These are phyloP conservation scores for Cyrtorhinus lividipennis DNA, from an alignment of 1,140 invertebrate genomes.

Conservation along the genomic window DNA sequence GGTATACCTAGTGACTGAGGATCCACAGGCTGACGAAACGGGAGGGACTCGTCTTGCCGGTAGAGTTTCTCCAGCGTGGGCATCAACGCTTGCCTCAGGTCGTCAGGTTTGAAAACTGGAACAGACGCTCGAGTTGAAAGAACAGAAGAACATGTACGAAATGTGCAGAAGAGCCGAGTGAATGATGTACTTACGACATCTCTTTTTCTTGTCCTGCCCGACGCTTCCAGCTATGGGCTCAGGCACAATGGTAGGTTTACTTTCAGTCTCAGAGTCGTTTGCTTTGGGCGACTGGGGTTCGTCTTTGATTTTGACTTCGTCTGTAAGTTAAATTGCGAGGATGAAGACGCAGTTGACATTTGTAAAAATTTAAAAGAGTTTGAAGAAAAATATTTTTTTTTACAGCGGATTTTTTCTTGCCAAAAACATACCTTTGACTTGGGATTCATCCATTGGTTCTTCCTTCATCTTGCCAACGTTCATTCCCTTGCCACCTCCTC, in stretches of 20 bases:
- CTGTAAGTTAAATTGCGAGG: too few relatives aligned
- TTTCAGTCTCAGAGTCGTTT: conserved; percentile 23
- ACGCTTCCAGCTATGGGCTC: conserved; percentile 40
- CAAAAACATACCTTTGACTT: too few relatives aligned
- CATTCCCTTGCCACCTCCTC: conserved; percentile 44
- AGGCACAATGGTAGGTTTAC: conserved; percentile 24
- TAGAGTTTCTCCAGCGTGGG: conserved; percentile 91
- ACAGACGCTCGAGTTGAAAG: too few relatives aligned
- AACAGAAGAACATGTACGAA: too few relatives aligned
- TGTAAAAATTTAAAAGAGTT: too few relatives aligned
- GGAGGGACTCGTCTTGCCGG: conserved; percentile 84
- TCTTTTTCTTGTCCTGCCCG: conserved; percentile 48
- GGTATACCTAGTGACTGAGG: conserved; percentile 72
- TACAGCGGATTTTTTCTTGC: too few relatives aligned
- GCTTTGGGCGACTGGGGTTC: conserved; percentile 40
- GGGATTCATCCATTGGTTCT: conserved; percentile 43
- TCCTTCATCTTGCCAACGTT: conserved; percentile 48
- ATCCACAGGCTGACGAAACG: conserved; percentile 94
- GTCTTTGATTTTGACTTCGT: conserved; percentile 36
- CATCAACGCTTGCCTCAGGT: conserved; percentile 79
- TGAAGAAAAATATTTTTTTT: too few relatives aligned
- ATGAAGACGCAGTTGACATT: too few relatives aligned
- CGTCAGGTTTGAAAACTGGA: conserved; percentile 78
- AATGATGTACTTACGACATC: conserved; percentile 41
- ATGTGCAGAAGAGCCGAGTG: neutral